Base-by-base conservation (phyloP, 2,888 invertebrate genomes). In the Alcis repandata region DNA sequence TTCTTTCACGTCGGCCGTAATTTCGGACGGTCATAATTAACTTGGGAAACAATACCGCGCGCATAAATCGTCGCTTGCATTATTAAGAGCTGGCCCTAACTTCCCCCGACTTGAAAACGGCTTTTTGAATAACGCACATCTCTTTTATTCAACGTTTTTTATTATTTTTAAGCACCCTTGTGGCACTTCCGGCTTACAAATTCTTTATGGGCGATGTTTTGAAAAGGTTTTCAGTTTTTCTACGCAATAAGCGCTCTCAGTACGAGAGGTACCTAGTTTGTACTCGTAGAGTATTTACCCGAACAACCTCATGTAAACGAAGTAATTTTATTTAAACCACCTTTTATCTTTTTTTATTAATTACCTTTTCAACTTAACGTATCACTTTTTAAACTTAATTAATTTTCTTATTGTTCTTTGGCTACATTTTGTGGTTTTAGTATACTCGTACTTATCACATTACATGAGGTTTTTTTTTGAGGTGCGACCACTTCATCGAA, bases 21-120 rank as follows among this genome's bases (percentile, higher is more conserved):
- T 60, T 54, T 51, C 15, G 6, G 43, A 13, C 48, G 1, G 20
- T 43, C 46, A 41, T 71, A 73, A 73, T 73, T 67, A 71, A 68
- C 70, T 68, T 53, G 52, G 63, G 45, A 64, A 68, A 69, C 66
- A 71, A 71, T 70, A 64, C 67, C 67, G 51, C 70, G 62, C 53
- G 63, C 73, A 68, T 73, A 71, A 73, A 73, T 73, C 71, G 63
- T 70, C 68, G 65, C 64, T 38, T 70, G 69, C 71, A 73, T 73
- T 71, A 71, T 71, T 71, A 73, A 63, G 64, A 66, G 60, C 57
- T 51, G 51, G 22, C 17, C 46, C 65, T 59, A 63, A 71, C 71
- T 70, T 71, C 68, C 71, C 64, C 63, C 60, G 45, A 70, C 68
- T 68, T 68, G 65, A 57, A 58, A 65, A 68, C 71, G 58, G 68